Evolutionary conservation across 2,797 vertebrate species (phyloP), one percentile per base, ranked within the genome.

Genomic region (Lutjanus argentimaculatus): DNA sequence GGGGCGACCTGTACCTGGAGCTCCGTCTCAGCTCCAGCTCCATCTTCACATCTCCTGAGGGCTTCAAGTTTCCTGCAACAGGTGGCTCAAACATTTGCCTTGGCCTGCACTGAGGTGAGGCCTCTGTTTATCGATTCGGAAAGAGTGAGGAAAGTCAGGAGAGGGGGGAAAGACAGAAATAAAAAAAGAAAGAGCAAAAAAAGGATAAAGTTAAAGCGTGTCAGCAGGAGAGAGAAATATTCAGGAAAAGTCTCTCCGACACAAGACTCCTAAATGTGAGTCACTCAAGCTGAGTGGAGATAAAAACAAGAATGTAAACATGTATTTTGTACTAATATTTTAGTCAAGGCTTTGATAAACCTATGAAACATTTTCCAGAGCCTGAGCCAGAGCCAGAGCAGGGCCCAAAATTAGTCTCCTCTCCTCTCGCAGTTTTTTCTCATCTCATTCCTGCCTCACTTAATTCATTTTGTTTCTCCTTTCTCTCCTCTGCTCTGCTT

Each of bases 71-170:
- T 94, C 92, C 92, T 93, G 89, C 94, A 95, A 94, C 95, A 96
- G 96, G 96, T 96, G 96, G 94, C 93, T 95, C 94, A 96, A 96
- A 96, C 95, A 96, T 96, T 96, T 95, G 92, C 91, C 93, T 96
- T 96, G 96, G 96, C 96, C 88, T 80, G 85, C 80, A 8, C 92
- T 92, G 89, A 95, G 94, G 79, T 92, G 85, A 94, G 88, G 93
- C 89, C 93, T 96, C 93, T 96, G 94, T 96, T 93, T 95, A 95
- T 95, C 91, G 86, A 91, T 93, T 93, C 82, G 86, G 91, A 92
- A 88, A 85, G 89, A 89, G 86, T 55, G 84, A 87, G 89, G 84
- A 83, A 75, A 74, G 73, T 63, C 40, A 43, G 80, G 84, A 75
- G 86, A 74, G 73, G 84, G 75, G 52, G 79, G 86, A 79, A 82